phyloP scores from a whole-genome alignment of 2,113 vertebrate species.

The Arenaria interpres region DNA sequence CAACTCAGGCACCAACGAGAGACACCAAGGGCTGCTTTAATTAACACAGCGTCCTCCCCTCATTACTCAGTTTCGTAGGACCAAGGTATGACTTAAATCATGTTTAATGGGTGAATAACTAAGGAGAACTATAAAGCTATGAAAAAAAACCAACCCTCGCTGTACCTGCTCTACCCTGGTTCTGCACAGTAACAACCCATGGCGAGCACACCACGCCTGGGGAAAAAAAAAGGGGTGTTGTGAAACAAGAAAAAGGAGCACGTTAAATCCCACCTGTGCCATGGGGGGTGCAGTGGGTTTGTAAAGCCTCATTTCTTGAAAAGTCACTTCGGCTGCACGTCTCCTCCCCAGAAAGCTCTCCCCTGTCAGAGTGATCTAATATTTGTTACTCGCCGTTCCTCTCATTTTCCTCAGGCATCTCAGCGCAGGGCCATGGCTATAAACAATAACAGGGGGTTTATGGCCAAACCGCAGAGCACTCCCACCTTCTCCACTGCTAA shows the following conservation, averaged over 20 bases:
- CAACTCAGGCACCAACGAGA: not conserved
- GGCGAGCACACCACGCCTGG: not conserved
- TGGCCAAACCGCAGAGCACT: constrained; percentile 10
- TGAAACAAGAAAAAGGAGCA: not conserved
- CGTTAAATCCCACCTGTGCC: not conserved
- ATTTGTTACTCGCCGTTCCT: constrained; percentile 21
- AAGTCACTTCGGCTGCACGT: constrained; percentile 8
- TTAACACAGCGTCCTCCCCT: not conserved
- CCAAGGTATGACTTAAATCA: not conserved
- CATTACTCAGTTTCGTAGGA: not conserved
- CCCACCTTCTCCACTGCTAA: not conserved
- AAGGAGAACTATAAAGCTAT: not conserved
- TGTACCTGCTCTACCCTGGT: not conserved
- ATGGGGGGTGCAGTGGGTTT: constrained; percentile 17
- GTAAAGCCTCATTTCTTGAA: constrained; percentile 39
- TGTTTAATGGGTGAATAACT: not conserved
- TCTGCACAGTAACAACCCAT: not conserved
- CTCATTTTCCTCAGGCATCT: constrained; percentile 52
- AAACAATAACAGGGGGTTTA: constrained; percentile 45
- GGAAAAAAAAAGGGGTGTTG: constrained; percentile 4
- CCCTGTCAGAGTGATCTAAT: constrained; percentile 35
- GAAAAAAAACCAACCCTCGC: not conserved
- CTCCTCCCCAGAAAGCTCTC: constrained; percentile 48
- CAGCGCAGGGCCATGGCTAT: not conserved
- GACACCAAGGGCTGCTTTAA: not conserved